Evolutionary conservation across 2,888 invertebrate genomes (phyloP).

Genomic region (Pemphredon lugubris): DNA sequence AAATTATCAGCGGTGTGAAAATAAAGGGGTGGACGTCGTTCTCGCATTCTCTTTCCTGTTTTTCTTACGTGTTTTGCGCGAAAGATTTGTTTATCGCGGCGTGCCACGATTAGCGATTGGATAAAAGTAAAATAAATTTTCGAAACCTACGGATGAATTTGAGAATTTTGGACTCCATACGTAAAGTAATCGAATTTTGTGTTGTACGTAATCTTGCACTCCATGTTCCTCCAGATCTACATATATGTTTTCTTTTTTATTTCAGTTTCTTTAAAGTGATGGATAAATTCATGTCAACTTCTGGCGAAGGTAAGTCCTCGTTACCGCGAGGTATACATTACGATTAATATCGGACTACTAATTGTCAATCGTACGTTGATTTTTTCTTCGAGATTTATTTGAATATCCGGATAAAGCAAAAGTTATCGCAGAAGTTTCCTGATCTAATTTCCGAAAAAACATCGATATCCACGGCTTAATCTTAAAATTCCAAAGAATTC

Average conservation of each 20-base stretch:
- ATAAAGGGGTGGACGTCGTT: conserved; percentile 42
- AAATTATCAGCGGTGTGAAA: conserved; percentile 49
- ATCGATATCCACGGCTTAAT: too few relatives aligned
- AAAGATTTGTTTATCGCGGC: conserved; percentile 1
- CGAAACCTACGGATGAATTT: too few relatives aligned
- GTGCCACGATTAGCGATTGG: conserved; percentile 7
- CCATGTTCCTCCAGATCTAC: too few relatives aligned
- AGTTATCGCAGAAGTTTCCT: too few relatives aligned
- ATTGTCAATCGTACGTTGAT: conserved; percentile 10
- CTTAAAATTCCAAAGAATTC: too few relatives aligned
- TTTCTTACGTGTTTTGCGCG: conserved; percentile 3
- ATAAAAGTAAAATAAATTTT: too few relatives aligned
- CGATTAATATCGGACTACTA: conserved; percentile 5
- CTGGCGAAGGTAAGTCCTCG: conserved; percentile 76
- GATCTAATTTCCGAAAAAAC: too few relatives aligned
- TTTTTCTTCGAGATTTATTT: not conserved
- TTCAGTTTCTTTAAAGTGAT: conserved; percentile 81
- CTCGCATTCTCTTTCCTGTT: not conserved
- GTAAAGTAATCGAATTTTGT: too few relatives aligned
- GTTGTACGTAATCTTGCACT: too few relatives aligned
- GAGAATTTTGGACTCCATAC: too few relatives aligned
- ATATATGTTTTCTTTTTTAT: conserved; percentile 62
- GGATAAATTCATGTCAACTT: conserved; percentile 75
- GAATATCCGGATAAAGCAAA: too few relatives aligned
- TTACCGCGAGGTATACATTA: conserved; percentile 15